phyloP scores from a whole-genome alignment of 2,797 vertebrate genomes.

The Rhinatrema bivittatum region DNA sequence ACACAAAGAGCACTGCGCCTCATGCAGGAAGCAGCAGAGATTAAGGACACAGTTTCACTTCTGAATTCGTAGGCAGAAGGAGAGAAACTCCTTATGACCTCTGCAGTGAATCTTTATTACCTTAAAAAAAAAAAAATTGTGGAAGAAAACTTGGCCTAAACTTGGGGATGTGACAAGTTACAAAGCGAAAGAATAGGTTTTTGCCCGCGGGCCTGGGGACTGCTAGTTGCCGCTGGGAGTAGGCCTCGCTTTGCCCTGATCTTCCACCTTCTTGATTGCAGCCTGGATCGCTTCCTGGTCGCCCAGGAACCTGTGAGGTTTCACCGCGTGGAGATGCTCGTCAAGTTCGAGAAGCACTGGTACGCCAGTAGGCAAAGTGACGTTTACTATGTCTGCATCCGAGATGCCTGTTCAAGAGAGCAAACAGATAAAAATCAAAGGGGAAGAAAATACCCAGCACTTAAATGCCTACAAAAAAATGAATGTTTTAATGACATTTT shows the following conservation, averaged over 20 bases:
- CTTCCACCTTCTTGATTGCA: slow-evolving; percentile 93
- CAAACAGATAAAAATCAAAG: background rate
- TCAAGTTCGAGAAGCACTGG: slow-evolving; percentile 88
- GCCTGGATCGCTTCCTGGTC: slow-evolving; percentile 86
- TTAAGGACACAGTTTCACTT: too few species aligned
- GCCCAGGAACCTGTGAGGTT: slow-evolving; percentile 80
- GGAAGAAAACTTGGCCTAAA: too few species aligned
- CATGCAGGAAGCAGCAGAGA: too few species aligned
- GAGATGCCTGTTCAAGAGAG: slow-evolving; percentile 72
- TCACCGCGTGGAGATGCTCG: slow-evolving; percentile 73
- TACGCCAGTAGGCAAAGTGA: slow-evolving; percentile 89
- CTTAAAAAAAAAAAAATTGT: too few species aligned
- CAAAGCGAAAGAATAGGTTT: too few species aligned
- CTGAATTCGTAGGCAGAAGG: too few species aligned
- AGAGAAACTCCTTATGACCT: too few species aligned
- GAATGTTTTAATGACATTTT: background rate
- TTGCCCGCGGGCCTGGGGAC: too few species aligned
- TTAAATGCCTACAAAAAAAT: background rate
- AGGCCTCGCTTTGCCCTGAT: slow-evolving; percentile 85
- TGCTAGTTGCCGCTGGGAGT: slow-evolving; percentile 46
- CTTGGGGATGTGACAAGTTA: too few species aligned
- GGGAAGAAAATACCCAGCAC: background rate
- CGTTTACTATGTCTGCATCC: slow-evolving; percentile 72
- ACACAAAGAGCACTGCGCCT: too few species aligned
- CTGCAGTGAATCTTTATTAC: too few species aligned